Base-by-base conservation (phyloP, 2,888 invertebrate genomes). In the Xestia xanthographa region DNA sequence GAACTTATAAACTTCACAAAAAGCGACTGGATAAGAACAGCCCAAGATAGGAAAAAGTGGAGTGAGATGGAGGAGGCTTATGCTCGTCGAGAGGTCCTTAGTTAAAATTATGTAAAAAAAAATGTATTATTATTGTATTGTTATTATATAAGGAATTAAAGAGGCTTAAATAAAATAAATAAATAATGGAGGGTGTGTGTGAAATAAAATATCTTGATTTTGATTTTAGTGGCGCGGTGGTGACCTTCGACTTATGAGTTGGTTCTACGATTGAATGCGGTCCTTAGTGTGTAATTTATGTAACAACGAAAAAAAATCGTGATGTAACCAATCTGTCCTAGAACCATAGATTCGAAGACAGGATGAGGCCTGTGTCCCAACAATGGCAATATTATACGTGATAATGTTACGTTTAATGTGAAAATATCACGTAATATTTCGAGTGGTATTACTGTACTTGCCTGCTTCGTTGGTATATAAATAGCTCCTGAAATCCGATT, bases 401-500 rank as follows among this genome's bases (percentile, higher is more conserved):
- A 34, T 62, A 5, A 60, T 38, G 12, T 2, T n/a, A 29, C 12
- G 1, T 17, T 48, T 8, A 17, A 17, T 17, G 8, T 29, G 29
- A 58, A 58, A 58, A 58, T 29, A 29, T 29, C 26, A 29, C 17
- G 6, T 29, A 58, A 50, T 38, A 41, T 50, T 38, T n/a, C 1
- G 2, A 63, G 2, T 72, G 8, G 11, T 14, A 5, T 4, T 77
- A 45, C 69, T 72, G 29, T n/a, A 22, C 22, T 0, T 20, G 2
- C 5, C 12, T 74, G 4, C 53, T 12, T 0, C 9, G 48, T 74
- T 69, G 2, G 38, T 60, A 29, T 48, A 58, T 69, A 86, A 83
- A 83, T 71, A 79, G 71, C 66, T 53, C 12, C 58, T 72, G 84
- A 79, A 83, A 86, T 86, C 86, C 50, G 84, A 84, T 74, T 72